These are phyloP conservation scores for Heliocidaris tuberculata DNA, from an alignment of 35 echinoderm and acorn worm species.

Conservation along the genomic window DNA sequence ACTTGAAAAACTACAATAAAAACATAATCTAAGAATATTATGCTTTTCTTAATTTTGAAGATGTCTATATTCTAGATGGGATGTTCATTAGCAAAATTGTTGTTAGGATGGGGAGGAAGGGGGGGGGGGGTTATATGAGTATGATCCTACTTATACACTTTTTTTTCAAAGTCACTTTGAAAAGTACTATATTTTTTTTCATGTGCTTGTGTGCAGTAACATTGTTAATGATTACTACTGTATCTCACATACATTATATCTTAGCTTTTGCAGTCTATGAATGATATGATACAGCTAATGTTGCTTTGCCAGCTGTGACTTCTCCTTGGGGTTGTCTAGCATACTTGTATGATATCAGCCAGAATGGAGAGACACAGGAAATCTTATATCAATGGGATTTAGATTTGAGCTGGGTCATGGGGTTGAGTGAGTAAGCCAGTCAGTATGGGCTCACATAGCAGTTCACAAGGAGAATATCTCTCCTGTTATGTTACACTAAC, in stretches of 20 bases:
- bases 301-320: background rate
- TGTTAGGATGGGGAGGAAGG: too few species aligned
- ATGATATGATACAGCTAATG: background rate
- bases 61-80: too few species aligned
- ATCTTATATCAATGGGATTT: constrained; percentile 18
- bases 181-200: too few species aligned
- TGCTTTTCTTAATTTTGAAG: too few species aligned
- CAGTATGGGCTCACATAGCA: background rate
- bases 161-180: too few species aligned
- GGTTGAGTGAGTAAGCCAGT: background rate
- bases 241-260: background rate
- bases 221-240: too few species aligned
- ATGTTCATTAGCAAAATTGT: too few species aligned
- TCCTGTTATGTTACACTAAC: background rate
- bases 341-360: background rate
- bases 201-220: too few species aligned
- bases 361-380: background rate
- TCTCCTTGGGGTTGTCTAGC: background rate
- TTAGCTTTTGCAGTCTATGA: background rate
- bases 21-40: too few species aligned
- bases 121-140: too few species aligned
- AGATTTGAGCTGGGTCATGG: background rate
- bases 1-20: too few species aligned
- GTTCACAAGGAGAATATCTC: background rate
- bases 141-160: too few species aligned